Evolutionary conservation across 2,797 vertebrate species (phyloP).

Genomic region (Enoplosus armatus): DNA sequence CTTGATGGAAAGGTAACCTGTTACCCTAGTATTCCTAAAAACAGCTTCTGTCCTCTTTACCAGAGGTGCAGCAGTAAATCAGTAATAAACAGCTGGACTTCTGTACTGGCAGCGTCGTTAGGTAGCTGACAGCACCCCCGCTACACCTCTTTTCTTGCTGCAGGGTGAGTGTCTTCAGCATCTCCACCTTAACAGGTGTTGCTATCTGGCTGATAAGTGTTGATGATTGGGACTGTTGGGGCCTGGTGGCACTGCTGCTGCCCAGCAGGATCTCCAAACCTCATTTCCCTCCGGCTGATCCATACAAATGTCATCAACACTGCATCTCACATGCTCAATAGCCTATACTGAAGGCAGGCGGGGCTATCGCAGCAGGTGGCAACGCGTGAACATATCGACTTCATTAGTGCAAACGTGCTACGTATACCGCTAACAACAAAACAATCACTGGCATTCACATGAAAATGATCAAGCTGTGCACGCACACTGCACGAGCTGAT

Average conservation of each 20-base stretch:
- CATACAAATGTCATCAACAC: constrained; percentile 19
- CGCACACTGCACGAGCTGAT: constrained; percentile 53
- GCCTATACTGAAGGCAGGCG: not conserved
- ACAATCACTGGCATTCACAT: constrained; percentile 23
- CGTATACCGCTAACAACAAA: not conserved
- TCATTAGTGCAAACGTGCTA: not conserved
- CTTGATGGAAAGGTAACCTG: not conserved
- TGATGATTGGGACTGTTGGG: constrained; percentile 38
- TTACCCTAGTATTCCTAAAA: not conserved
- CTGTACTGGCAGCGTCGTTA: not conserved
- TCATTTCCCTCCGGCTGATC: constrained; percentile 26
- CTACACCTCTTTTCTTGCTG: constrained; percentile 1
- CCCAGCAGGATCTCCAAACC: constrained; percentile 33
- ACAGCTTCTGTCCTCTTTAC: not conserved
- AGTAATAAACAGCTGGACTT: not conserved
- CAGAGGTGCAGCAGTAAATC: not conserved
- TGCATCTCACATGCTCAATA: not conserved
- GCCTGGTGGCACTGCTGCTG: not conserved
- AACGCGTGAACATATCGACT: constrained; percentile 6
- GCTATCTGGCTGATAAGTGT: constrained; percentile 26
- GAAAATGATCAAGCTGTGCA: constrained; percentile 39
- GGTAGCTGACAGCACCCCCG: not conserved
- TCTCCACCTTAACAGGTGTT: constrained; percentile 34
- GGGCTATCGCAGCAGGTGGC: constrained; percentile 8
- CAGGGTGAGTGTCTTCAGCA: constrained; percentile 32